Percentiles rank a stretch among this genome's conserved stretches.
These are phyloP conservation scores for Synergus gifuensis DNA, from an alignment of 2,888 invertebrate species.

Conservation along the genomic window DNA sequence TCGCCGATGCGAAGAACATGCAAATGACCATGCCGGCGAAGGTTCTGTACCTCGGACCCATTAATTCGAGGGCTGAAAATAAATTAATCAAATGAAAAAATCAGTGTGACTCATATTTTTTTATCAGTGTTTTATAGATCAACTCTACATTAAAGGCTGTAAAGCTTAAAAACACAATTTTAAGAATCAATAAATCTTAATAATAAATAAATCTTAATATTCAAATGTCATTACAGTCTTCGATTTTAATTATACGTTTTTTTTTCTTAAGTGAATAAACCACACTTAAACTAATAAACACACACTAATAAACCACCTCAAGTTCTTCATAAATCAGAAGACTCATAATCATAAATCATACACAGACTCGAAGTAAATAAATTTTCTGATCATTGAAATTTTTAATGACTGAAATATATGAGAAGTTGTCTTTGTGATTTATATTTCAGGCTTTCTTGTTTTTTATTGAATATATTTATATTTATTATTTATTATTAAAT, in stretches of 20 bases:
- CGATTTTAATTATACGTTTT: neutral
- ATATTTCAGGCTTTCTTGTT: neutral
- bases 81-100: constrained; percentile 22
- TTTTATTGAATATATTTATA: no score
- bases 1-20: constrained; percentile 83
- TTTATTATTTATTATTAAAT: neutral
- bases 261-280: neutral
- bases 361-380: neutral
- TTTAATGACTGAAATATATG: neutral
- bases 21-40: constrained; percentile 84
- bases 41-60: constrained; percentile 83
- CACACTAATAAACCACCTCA: no score
- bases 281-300: neutral
- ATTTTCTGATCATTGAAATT: neutral
- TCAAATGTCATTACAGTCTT: neutral
- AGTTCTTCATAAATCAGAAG: neutral
- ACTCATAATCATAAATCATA: no score
- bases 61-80: constrained; percentile 80
- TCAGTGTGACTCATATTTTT: neutral
- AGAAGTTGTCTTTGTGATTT: neutral
- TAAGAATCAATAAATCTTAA: no score
- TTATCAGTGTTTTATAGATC: neutral
- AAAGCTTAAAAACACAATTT: no score
- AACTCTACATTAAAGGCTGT: neutral
- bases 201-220: no score